Base-by-base conservation (phyloP, 2,888 invertebrate genomes). In the Stenichneumon culpator region DNA sequence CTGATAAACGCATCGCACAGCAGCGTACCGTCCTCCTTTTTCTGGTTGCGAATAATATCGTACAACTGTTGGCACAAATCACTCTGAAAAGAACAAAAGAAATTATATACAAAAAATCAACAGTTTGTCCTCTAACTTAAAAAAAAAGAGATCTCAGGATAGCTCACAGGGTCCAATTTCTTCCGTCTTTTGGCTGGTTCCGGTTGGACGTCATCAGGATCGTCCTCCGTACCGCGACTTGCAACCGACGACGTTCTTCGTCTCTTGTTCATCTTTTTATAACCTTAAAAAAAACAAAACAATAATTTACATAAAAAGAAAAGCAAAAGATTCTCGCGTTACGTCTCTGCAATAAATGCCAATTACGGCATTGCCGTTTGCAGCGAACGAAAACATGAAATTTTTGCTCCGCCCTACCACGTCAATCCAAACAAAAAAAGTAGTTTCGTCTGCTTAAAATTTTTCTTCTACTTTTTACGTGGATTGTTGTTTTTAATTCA, bases 1-100 rank as follows among this genome's bases (percentile, higher is more conserved):
- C 99, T 95, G 89, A 99, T 98, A 92, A 99, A 99, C 0, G 98
- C 96, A 93, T 99, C 99, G 94, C 99, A 99, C 5, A 99, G 93
- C 89, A 98, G 94, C 0, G 96, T 95, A 0, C 99, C 99, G 95
- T 99, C 99, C 88, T 98, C 98, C 90, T 98, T 98, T 94, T 98
- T 99, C 89, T 97, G 96, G 90, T 97, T 98, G 84, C 99, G 95
- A 87, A 99, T 96, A 0, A 97, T 97, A 91, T 99, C 99, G 94
- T 98, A 99, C 52, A 99, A 94, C 92, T 98, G 98, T 94, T 99
- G 99, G 91, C 98, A 98, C 86, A 97, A 95, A 94, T 98, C 98
- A 89, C 96, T 96, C 97, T 97, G 93, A 57, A 95, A 87, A 28
- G 6, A 19, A 11, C 2, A 36, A 52, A 14, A 19, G n/a, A 6